phyloP scores from a whole-genome alignment of 2,113 vertebrate genomes.

The Onychostruthus taczanowskii region DNA sequence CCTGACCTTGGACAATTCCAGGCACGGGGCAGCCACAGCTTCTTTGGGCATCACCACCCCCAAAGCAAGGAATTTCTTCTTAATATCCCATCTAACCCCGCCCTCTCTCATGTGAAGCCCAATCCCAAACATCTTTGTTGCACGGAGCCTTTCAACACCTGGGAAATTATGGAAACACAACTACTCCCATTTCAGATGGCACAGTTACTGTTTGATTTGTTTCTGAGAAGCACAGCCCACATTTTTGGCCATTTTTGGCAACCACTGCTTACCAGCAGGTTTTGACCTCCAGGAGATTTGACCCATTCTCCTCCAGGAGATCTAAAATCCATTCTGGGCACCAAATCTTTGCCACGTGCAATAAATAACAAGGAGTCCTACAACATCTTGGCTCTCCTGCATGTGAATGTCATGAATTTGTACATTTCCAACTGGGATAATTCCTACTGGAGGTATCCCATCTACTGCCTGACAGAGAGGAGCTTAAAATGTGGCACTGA shows the following conservation, averaged over 20 bases:
- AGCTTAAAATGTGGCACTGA: background rate
- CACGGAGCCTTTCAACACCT: accelerated
- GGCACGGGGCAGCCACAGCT: background rate
- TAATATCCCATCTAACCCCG: no score
- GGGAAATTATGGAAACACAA: accelerated
- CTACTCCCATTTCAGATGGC: background rate
- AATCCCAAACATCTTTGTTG: background rate
- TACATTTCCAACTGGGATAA: background rate
- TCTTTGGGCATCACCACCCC: background rate
- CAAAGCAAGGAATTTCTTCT: background rate
- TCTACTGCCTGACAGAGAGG: background rate
- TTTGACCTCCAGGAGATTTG: background rate
- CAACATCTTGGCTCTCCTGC: background rate
- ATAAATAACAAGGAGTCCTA: background rate
- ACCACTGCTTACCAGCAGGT: background rate
- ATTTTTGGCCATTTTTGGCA: background rate
- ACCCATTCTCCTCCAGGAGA: background rate
- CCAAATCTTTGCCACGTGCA: background rate
- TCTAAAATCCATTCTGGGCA: background rate
- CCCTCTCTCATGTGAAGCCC: no score
- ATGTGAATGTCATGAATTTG: background rate
- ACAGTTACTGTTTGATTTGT: background rate
- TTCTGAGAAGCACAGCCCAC: background rate
- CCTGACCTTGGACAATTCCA: background rate
- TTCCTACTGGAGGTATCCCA: background rate